Base-by-base conservation (phyloP, 2,888 invertebrate species). In the Conus canariensis region DNA sequence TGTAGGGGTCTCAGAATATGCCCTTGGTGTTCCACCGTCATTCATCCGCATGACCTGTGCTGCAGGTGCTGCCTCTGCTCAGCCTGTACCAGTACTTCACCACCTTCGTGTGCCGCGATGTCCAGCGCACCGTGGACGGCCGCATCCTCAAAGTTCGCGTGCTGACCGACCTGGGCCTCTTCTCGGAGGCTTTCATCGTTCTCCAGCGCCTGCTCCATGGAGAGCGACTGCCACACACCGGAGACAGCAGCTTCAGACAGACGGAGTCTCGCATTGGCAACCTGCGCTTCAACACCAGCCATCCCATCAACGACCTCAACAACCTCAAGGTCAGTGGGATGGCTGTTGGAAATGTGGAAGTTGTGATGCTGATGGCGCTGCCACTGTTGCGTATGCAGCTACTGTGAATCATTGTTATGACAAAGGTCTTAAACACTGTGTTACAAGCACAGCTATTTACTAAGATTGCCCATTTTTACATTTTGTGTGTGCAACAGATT, bases 1-100 rank as follows among this genome's bases (percentile, higher is more conserved):
- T 45, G 45, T 45, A 45, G 45, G 45, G 45, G 45, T 45, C 45
- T 45, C 45, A 45, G 45, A 45, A 4, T 4, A 45, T 45, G 45
- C 45, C 45, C 4, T 2, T 45, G 45, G 45, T 45, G 45, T 45
- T 45, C 45, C 45, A 45, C 45, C 45, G 4, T 2, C 45, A 45
- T 45, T 45, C 45, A 45, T 45, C 45, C 45, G 2, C 45, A 4
- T 45, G 45, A 45, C 45, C 45, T 45, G 45, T 45, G 45, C 16
- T 85, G 7, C 92, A 96, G 96, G 95, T 96, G 7, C 94, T 96
- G 58, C 96, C 96, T 22, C 92, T 96, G 82, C 91, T 96, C 90
- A 95, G 95, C 2, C 93, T 96, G 90, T 94, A 96, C 92, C 95
- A 95, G 91, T 96, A 96, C 93, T 94, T 96, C 87, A 94, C 95